Evolutionary conservation across 2,797 vertebrate species (phyloP), one percentile per base, ranked within the genome.

Genomic region (Microhierax caerulescens): DNA sequence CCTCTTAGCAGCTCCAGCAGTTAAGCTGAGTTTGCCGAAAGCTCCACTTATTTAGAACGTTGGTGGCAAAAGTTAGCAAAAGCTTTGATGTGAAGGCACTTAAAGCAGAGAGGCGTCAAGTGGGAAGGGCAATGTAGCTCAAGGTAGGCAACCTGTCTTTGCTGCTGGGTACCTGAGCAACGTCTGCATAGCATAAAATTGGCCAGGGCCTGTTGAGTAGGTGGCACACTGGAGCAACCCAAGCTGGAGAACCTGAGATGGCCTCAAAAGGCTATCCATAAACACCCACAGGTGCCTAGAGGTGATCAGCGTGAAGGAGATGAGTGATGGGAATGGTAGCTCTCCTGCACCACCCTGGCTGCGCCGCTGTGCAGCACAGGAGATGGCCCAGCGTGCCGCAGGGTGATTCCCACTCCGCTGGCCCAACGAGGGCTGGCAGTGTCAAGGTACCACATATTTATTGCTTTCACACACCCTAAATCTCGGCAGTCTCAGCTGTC

Each of bases 331-430:
- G 22, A 65, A 48, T 20, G 28, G 8, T n/a, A 45, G 30, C 5
- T 87, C 30, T 1, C 14, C 27, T 12, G 22, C 3, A 1, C 15
- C 1, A 1, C 21, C 48, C 39, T 2, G 1, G 7, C 45, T 67
- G 19, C 65, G 61, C 6, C 0, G 0, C 2, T 80, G 73, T 67
- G 32, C 36, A 60, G 30, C 13, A 25, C 14, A 24, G 37, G 41
- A 77, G 50, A 30, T 0, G 2, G 19, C 39, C 32, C 61, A 43
- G 1, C 1, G 1, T 43, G 3, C 39, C 1, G 1, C 9, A 5
- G 9, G 51, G 41, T 61, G 69, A 93, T 90, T 90, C 84, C 45
- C 14, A 6, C 10, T 72, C 36, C 22, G 18, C 4, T 10, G 4
- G 56, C 11, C 43, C n/a, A 47, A 30, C 2, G 1, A 65, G 67